Evolutionary conservation across 2,888 invertebrate species (phyloP), one percentile per base, ranked within the genome.

Genomic region (Stictocephala bisonia): DNA sequence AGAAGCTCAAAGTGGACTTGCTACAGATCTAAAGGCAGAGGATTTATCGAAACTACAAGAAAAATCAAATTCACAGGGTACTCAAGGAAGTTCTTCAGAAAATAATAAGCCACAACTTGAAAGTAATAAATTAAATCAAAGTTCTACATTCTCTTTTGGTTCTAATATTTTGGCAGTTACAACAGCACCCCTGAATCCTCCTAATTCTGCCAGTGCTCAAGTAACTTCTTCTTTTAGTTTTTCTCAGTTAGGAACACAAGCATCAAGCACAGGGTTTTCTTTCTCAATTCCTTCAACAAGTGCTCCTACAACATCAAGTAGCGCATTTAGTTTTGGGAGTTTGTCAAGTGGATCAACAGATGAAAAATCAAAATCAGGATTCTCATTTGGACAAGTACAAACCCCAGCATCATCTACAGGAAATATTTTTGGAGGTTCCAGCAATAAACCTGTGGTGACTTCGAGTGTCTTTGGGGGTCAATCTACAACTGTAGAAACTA

Each of bases 201-300:
- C 64, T 26, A 18, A 27, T 15, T 15, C 29, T 3, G n/a, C 64
- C 27, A 18, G 27, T 44, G 20, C 50, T n/a, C 31, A 31, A n/a
- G 22, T 31, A 41, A 50, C 71, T 50, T 60, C 71, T 4, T 15
- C 60, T n/a, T 60, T 71, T 35, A 71, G 64, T 48, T 64, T 60
- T 24, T 13, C 71, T 11, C 50, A 41, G 40, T 6, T 27, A 18
- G n/a, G 27, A 6, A 27, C 71, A 7, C 11, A 40, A 15, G 15
- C 58, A 48, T 11, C 71, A 0, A 31, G 6, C 35, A 9, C 64
- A 24, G 51, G 41, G 27, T 44, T 50, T 11, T 50, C 48, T 20
- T 48, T 60, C 22, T 60, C 26, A 31, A n/a, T 71, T 20, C 24
- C 60, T n/a, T n/a, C 48, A 20, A n/a, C 31, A n/a, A 24, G 24